These are phyloP conservation scores for Gymnoscopelus braueri DNA, from an alignment of 2,797 vertebrate species.

Conservation along the genomic window DNA sequence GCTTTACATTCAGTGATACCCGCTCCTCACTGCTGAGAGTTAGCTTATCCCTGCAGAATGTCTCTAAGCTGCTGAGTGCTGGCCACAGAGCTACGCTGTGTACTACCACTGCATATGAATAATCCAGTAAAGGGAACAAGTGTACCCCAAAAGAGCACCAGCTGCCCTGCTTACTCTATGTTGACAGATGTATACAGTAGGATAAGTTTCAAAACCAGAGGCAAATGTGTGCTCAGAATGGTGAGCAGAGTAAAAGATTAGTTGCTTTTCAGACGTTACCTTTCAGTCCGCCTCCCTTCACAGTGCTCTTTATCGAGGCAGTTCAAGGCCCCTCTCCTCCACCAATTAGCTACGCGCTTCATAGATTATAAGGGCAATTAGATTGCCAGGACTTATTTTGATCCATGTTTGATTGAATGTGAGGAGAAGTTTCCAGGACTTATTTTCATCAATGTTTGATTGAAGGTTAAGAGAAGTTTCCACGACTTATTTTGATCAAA, in stretches of 20 bases:
- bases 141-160: constrained; percentile 65
- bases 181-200: constrained; percentile 74
- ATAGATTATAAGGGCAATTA: constrained; percentile 57
- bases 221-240: constrained; percentile 73
- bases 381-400: constrained; percentile 54
- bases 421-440: constrained; percentile 19
- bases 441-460: constrained; percentile 19
- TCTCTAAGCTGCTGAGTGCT: constrained; percentile 73
- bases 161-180: constrained; percentile 61
- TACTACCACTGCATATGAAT: constrained; percentile 72
- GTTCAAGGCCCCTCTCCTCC: not conserved
- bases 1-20: constrained; percentile 72
- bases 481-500: no score
- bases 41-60: constrained; percentile 76
- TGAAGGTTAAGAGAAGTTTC: constrained; percentile 32
- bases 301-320: constrained; percentile 62
- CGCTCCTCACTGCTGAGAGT: constrained; percentile 63
- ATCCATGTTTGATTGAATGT: constrained; percentile 40
- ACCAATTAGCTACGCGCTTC: constrained; percentile 47
- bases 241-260: constrained; percentile 74
- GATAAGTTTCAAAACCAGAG: constrained; percentile 69
- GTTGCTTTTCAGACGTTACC: constrained; percentile 53
- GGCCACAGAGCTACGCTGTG: constrained; percentile 64
- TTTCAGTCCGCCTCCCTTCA: constrained; percentile 61
- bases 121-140: constrained; percentile 79